A percentile compares a stretch with the other conserved stretches of the same genome.
Conservation (phyloP, 2,113 vertebrate genomes). For the Menura novaehollandiae region DNA sequence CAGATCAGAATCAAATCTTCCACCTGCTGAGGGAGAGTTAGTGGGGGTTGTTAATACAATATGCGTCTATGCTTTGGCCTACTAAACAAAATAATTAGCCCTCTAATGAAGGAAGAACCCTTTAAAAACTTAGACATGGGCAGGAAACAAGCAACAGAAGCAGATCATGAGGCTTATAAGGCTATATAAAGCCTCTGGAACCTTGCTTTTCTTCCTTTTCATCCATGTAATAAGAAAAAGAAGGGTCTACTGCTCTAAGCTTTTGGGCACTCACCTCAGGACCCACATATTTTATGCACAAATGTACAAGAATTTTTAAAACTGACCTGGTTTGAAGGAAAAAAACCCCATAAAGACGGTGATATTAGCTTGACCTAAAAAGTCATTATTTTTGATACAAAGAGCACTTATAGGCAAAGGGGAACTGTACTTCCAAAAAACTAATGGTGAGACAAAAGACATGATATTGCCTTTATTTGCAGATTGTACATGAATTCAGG, state of each 20-base stretch:
- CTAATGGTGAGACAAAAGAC: slow-evolving; percentile 36
- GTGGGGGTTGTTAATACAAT: slow-evolving; percentile 6
- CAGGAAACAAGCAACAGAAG: slow-evolving; percentile 20
- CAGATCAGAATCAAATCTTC: neutral
- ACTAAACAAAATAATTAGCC: slow-evolving; percentile 13
- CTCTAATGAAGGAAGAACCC: neutral
- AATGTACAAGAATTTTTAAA: slow-evolving; percentile 21
- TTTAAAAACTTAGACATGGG: neutral
- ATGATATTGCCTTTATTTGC: slow-evolving; percentile 56
- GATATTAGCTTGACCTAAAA: slow-evolving; percentile 63
- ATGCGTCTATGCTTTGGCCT: slow-evolving; percentile 1
- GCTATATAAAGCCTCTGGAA: neutral
- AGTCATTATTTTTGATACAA: slow-evolving; percentile 67
- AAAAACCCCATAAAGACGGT: slow-evolving; percentile 41
- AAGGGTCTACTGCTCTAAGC: neutral
- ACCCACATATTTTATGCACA: neutral
- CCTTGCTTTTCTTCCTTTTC: slow-evolving; percentile 24
- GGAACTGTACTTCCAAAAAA: slow-evolving; percentile 59
- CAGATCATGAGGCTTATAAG: neutral
- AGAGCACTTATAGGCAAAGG: slow-evolving; percentile 56
- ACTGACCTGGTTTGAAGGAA: slow-evolving; percentile 48
- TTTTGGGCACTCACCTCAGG: neutral
- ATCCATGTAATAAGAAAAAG: neutral
- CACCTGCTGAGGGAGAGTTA: slow-evolving; percentile 9
- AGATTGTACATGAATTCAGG: slow-evolving; percentile 12